These are phyloP conservation scores for Myxocyprinus asiaticus DNA, from an alignment of 2,113 vertebrate genomes.

Conservation along the genomic window DNA sequence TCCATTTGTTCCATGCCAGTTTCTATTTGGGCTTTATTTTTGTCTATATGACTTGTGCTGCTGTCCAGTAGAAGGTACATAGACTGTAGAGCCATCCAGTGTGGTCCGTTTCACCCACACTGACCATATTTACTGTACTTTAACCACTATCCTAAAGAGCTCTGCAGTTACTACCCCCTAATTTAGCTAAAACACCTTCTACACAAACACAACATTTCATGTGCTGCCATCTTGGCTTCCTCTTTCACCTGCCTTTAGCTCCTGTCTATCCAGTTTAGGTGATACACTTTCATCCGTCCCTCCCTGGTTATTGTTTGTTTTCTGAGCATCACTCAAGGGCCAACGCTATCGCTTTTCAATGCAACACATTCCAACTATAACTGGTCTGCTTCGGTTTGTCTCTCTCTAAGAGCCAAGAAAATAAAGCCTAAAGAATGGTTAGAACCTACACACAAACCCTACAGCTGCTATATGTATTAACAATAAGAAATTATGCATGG, in stretches of 20 bases:
- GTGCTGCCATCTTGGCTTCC: conserved; percentile 15
- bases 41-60: too few relatives aligned
- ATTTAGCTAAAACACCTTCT: conserved; percentile 33
- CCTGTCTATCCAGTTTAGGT: background rate
- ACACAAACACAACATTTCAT: conserved; percentile 50
- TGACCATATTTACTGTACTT: background rate
- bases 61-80: too few relatives aligned
- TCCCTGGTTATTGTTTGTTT: conserved; percentile 49
- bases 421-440: conserved; percentile 37
- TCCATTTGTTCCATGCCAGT: too few relatives aligned
- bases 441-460: conserved; percentile 40
- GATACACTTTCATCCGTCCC: conserved; percentile 16
- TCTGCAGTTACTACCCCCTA: conserved; percentile 47
- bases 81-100: background rate
- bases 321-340: conserved; percentile 35
- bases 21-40: too few relatives aligned
- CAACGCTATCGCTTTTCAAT: conserved; percentile 39
- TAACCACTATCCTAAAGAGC: conserved; percentile 12
- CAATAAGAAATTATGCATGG: conserved; percentile 56
- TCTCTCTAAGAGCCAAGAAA: conserved; percentile 20
- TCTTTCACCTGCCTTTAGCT: conserved; percentile 2
- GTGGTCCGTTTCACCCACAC: background rate
- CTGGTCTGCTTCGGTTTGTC: conserved; percentile 23
- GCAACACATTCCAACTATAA: conserved; percentile 48
- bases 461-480: conserved; percentile 55